phyloP scores from a whole-genome alignment of 2,888 invertebrate genomes.

The Melanargia galathea region DNA sequence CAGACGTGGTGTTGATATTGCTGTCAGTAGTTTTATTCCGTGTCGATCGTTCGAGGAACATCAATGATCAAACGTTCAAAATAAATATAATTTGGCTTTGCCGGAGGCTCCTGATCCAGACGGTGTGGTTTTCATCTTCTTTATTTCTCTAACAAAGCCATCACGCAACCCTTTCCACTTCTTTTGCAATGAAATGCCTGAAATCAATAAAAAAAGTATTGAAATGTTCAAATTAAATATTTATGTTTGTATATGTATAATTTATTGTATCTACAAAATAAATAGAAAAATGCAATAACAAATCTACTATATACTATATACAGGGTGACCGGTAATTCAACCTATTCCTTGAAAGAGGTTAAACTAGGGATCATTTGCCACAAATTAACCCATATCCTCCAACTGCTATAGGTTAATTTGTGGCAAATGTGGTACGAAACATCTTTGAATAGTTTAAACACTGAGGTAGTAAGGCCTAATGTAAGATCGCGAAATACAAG shows the following conservation, averaged over 20 bases:
- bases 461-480: background rate
- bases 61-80: constrained; percentile 39
- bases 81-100: constrained; percentile 34
- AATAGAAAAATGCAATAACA: too few relatives aligned
- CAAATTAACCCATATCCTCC: too few relatives aligned
- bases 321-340: too few relatives aligned
- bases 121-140: constrained; percentile 34
- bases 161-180: constrained; percentile 37
- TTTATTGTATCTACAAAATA: too few relatives aligned
- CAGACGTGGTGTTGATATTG: constrained; percentile 31
- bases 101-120: constrained; percentile 34
- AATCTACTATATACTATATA: too few relatives aligned
- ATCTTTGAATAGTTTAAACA: background rate
- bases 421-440: too few relatives aligned
- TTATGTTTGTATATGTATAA: too few relatives aligned
- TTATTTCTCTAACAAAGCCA: constrained; percentile 37
- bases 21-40: constrained; percentile 37
- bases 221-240: too few relatives aligned
- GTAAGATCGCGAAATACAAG: background rate
- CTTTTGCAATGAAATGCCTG: constrained; percentile 35
- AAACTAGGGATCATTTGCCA: too few relatives aligned
- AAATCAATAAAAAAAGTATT: constrained; percentile 28
- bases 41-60: constrained; percentile 34
- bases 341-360: too few relatives aligned
- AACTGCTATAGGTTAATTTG: too few relatives aligned